Evolutionary conservation across 1,140 invertebrate genomes (phyloP), one percentile per base, ranked within the genome.

Genomic region (Dolichoris vasculosae): DNA sequence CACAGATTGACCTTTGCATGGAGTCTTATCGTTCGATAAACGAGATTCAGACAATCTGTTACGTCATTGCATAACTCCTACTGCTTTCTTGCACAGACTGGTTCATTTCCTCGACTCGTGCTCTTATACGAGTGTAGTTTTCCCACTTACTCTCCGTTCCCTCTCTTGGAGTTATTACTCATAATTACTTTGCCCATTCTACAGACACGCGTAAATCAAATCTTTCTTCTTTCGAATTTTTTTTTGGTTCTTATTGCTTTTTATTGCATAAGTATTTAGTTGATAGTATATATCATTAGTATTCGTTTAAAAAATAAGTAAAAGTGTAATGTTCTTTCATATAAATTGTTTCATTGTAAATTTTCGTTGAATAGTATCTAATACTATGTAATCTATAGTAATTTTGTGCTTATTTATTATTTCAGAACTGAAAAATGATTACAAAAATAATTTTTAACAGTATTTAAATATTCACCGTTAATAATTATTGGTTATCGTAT

Each of bases 31-130:
- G 35, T 17, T 69, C 35, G n/a, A 7, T 17, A 69, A 38, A 38
- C 32, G 30, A 67, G 32, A 69, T 20, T 0, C 35, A 38, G 67
- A 38, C 35, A 35, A 69, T 69, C 67, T 17, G 35, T 69, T 20
- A 69, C 67, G 67, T 69, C 67, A 69, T 69, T 69, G 17, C 67
- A 17, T 38, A 69, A 69, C 67, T 38, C 67, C 67, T 69, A 35
- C 67, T 8, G 32, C 67, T 38, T 69, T 69, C 67, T 69, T 69
- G 35, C 32, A 17, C 32, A 38, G 67, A 69, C 67, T 69, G 32
- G 67, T 17, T 69, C 67, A 69, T 69, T 69, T 69, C 67, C 67
- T 69, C 32, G 32, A 69, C 30, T 38, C 6, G 32, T 15, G 13
- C 35, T 38, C 32, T 67, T 30, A 2, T 67, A 32, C 30, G 15